Evolutionary conservation across 1,140 invertebrate species (phyloP).

Genomic region (Conus ventricosus): DNA sequence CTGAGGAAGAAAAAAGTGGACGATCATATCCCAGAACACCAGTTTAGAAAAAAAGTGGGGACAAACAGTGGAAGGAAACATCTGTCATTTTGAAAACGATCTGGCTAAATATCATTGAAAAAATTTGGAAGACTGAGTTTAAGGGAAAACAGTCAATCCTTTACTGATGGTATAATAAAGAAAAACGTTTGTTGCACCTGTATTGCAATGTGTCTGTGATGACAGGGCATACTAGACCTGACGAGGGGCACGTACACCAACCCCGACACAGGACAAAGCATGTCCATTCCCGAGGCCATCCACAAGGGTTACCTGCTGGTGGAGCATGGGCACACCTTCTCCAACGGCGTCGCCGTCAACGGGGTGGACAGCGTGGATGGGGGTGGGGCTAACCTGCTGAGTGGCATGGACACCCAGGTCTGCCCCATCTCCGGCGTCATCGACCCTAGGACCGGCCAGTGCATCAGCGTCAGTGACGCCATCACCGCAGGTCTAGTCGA

Average conservation of each 20-base stretch:
- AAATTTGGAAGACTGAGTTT: too few relatives aligned
- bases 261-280: conserved; percentile 84
- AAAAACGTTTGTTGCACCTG: too few relatives aligned
- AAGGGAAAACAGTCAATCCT: too few relatives aligned
- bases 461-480: conserved; percentile 70
- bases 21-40: too few relatives aligned
- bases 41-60: too few relatives aligned
- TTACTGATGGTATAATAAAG: too few relatives aligned
- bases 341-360: conserved; percentile 48
- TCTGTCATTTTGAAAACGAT: too few relatives aligned
- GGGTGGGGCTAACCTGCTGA: conserved; percentile 34
- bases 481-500: conserved; percentile 68
- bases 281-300: conserved; percentile 89
- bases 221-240: conserved; percentile 85
- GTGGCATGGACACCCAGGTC: conserved; percentile 36
- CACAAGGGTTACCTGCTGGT: conserved; percentile 82
- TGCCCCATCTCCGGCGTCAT: conserved; percentile 76
- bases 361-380: conserved; percentile 33
- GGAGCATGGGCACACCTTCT: conserved; percentile 55
- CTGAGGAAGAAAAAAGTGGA: too few relatives aligned
- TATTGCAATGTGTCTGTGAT: neutral
- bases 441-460: conserved; percentile 69
- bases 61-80: too few relatives aligned
- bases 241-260: conserved; percentile 81
- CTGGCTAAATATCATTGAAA: too few relatives aligned